Percentiles rank a stretch among this genome's conserved stretches.
These are phyloP conservation scores for Semnornis frantzii DNA, from an alignment of 2,113 vertebrate genomes.

Conservation along the genomic window DNA sequence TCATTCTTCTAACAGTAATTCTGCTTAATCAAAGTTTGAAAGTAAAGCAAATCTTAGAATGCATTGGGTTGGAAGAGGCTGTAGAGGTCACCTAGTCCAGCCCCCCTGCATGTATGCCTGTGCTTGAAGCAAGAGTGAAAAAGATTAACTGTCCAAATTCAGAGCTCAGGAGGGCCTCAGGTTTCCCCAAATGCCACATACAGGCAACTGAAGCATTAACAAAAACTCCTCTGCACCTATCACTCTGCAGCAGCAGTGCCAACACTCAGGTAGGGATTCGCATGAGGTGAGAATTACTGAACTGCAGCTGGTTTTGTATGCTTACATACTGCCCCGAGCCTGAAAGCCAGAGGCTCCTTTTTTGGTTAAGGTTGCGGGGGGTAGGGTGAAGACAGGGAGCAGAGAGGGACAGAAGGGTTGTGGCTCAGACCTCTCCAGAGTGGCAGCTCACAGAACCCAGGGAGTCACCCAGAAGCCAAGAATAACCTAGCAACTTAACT, in stretches of 20 bases:
- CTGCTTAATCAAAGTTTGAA: background rate
- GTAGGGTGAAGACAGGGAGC: background rate
- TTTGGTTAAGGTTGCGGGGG: background rate
- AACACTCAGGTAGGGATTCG: background rate
- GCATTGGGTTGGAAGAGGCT: too few species aligned
- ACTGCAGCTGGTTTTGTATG: rapidly evolving
- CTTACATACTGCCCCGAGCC: background rate
- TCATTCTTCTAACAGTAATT: background rate
- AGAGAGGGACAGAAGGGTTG: rapidly evolving
- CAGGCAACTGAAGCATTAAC: background rate
- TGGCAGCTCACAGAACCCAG: background rate
- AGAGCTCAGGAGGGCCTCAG: background rate
- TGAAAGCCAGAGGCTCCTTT: background rate
- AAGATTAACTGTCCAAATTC: background rate
- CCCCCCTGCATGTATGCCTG: too few species aligned
- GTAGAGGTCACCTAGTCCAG: too few species aligned
- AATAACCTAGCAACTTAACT: background rate
- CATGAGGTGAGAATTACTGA: background rate
- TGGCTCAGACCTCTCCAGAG: background rate
- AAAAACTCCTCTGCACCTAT: background rate
- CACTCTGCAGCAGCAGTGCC: background rate
- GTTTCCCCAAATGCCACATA: background rate
- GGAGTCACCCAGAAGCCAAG: background rate
- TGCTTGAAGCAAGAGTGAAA: background rate
- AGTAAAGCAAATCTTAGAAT: background rate